Percentiles rank a stretch among this genome's conserved stretches.
phyloP scores from a whole-genome alignment of 2,888 invertebrate species.

The Melinaea marsaeus region DNA sequence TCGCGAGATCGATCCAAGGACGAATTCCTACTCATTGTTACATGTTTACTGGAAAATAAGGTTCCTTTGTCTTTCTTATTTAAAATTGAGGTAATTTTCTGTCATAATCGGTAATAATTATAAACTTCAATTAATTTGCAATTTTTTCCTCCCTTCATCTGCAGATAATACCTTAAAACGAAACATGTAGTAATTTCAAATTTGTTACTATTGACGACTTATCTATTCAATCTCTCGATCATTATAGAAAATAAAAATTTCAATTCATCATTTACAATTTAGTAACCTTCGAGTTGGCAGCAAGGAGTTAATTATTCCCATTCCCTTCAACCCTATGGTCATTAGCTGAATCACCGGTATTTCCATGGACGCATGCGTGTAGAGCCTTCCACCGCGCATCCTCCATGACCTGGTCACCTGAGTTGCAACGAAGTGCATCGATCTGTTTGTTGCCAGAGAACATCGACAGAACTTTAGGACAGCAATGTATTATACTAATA shows the following conservation, averaged over 20 bases:
- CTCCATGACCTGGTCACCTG: constrained; percentile 38
- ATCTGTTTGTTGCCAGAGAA: constrained; percentile 3
- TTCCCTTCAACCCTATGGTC: not conserved
- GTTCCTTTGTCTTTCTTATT: constrained; percentile 1
- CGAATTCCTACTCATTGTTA: constrained; percentile 31
- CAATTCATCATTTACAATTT: no score
- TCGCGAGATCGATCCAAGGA: constrained; percentile 69
- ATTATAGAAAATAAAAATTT: no score
- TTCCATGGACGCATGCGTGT: constrained; percentile 20
- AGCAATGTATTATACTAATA: not conserved
- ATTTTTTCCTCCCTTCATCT: no score
- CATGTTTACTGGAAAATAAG: not conserved
- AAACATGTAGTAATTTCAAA: no score
- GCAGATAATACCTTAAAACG: no score
- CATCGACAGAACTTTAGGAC: not conserved
- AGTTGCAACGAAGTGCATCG: constrained; percentile 12
- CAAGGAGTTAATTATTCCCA: not conserved
- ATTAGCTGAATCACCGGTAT: constrained; percentile 12
- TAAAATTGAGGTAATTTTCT: no score
- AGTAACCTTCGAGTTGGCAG: no score
- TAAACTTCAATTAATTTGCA: no score
- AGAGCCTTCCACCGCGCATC: constrained; percentile 34
- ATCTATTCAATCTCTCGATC: no score
- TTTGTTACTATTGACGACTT: no score
- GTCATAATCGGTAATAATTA: no score